Conservation (phyloP, 2,888 invertebrate species). For the Cabera pusaria region DNA sequence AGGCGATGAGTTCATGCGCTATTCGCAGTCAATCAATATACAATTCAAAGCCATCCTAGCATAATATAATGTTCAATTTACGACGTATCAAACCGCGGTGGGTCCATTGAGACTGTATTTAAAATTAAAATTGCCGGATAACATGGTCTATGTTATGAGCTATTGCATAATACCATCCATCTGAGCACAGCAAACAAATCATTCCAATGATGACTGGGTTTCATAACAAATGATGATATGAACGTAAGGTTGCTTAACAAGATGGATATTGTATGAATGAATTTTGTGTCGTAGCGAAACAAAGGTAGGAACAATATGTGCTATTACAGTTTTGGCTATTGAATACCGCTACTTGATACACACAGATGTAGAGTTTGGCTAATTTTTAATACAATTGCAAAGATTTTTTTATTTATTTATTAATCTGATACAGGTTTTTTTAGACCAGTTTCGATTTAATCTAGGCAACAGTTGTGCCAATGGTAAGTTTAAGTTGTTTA, state of each 20-base stretch:
- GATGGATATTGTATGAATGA: slow-evolving; percentile 66
- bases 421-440: too few relatives aligned
- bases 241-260: slow-evolving; percentile 62
- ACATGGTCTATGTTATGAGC: slow-evolving; percentile 5
- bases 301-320: slow-evolving; percentile 71
- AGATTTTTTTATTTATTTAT: too few relatives aligned
- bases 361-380: slow-evolving; percentile 29
- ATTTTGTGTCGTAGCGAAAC: slow-evolving; percentile 56
- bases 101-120: slow-evolving; percentile 32
- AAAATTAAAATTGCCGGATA: slow-evolving; percentile 34
- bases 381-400: too few relatives aligned
- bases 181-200: slow-evolving; percentile 35
- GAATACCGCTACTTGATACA: slow-evolving; percentile 47
- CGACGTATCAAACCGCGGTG: slow-evolving; percentile 27
- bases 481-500: too few relatives aligned
- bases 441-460: too few relatives aligned
- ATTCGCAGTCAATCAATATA: slow-evolving; percentile 15
- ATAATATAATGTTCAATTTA: slow-evolving; percentile 19
- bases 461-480: too few relatives aligned
- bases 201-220: slow-evolving; percentile 41
- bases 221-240: slow-evolving; percentile 65
- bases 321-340: slow-evolving; percentile 50
- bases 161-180: slow-evolving; percentile 29
- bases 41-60: slow-evolving; percentile 16
- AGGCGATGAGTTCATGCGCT: slow-evolving; percentile 13